phyloP scores from a whole-genome alignment of 2,113 vertebrate species.

The Rafetus swinhoei region DNA sequence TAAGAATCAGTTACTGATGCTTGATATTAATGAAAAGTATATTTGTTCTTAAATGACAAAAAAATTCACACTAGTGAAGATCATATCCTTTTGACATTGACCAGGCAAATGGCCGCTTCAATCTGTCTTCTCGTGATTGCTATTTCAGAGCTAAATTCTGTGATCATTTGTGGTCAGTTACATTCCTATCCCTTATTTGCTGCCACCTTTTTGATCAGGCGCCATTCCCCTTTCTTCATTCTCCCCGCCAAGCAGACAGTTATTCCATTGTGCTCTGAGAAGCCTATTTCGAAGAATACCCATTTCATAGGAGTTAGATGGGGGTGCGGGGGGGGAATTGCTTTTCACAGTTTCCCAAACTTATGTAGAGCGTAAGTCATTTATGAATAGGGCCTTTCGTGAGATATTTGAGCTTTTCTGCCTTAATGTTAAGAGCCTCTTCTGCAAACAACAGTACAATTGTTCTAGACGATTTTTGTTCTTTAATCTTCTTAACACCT shows the following conservation, averaged over 20 bases:
- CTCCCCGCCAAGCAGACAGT: not conserved
- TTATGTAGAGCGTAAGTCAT: accelerated
- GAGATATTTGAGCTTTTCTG: not conserved
- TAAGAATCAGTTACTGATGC: conserved; percentile 7
- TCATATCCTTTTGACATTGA: not conserved
- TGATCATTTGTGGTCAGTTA: not conserved
- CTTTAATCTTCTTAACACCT: not conserved
- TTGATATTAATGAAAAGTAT: conserved; percentile 9
- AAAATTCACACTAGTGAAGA: not conserved
- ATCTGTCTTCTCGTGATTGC: not conserved
- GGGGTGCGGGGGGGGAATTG: not conserved
- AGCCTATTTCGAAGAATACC: not conserved
- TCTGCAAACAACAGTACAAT: not conserved
- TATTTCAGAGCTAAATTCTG: conserved; percentile 11
- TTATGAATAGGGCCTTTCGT: not conserved
- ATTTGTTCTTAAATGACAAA: conserved; percentile 20
- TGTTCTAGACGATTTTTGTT: not conserved
- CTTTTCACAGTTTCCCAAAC: not conserved
- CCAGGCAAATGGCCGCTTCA: not conserved
- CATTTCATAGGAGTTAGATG: not conserved
- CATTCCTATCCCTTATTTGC: not conserved
- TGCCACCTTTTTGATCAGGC: not conserved
- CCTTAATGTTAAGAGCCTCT: not conserved
- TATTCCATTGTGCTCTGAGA: not conserved
- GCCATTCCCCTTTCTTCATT: accelerated